Evolutionary conservation across 2,888 invertebrate species (phyloP).

Genomic region (Quadriops clusia): DNA sequence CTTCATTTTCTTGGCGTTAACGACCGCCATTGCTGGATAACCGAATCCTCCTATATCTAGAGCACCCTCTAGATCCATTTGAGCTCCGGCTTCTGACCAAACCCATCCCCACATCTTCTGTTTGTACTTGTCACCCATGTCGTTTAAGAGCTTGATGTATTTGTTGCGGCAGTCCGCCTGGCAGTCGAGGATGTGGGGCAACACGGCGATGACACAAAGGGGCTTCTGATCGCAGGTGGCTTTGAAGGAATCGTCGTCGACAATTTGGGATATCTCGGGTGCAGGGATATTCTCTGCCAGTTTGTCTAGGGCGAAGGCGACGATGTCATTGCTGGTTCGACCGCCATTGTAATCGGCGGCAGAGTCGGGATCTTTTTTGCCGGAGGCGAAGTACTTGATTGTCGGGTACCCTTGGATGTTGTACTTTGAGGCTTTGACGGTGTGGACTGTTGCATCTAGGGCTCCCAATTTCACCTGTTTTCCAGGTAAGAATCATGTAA

Average conservation of each 20-base stretch:
- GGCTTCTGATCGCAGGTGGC: conserved; percentile 72
- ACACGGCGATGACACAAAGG: conserved; percentile 77
- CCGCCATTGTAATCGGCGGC: conserved; percentile 87
- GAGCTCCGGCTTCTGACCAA: conserved; percentile 89
- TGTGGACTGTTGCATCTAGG: conserved; percentile 89
- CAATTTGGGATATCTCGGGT: conserved; percentile 73
- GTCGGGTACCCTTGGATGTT: conserved; percentile 91
- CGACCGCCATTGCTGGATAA: conserved; percentile 95
- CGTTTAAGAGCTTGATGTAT: conserved; percentile 60
- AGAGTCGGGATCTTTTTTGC: conserved; percentile 55
- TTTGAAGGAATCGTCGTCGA: conserved; percentile 48
- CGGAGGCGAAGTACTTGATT: conserved; percentile 80
- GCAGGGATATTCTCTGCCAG: conserved; percentile 76
- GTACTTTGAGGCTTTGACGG: conserved; percentile 67
- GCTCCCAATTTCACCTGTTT: conserved; percentile 88
- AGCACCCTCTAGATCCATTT: conserved; percentile 71
- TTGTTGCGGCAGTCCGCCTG: conserved; percentile 79
- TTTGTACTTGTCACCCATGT: conserved; percentile 82
- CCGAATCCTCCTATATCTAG: conserved; percentile 96
- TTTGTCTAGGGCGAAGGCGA: conserved; percentile 80
- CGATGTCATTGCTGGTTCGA: conserved; percentile 79
- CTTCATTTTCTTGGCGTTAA: conserved; percentile 94
- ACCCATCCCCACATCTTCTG: conserved; percentile 94
- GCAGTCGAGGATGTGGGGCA: conserved; percentile 94
- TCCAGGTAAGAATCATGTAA: too few relatives aligned